Percentiles rank a stretch among this genome's conserved stretches.
These are phyloP conservation scores for Tokudaia muenninki DNA, from an alignment of 2,797 vertebrate genomes.

Conservation along the genomic window DNA sequence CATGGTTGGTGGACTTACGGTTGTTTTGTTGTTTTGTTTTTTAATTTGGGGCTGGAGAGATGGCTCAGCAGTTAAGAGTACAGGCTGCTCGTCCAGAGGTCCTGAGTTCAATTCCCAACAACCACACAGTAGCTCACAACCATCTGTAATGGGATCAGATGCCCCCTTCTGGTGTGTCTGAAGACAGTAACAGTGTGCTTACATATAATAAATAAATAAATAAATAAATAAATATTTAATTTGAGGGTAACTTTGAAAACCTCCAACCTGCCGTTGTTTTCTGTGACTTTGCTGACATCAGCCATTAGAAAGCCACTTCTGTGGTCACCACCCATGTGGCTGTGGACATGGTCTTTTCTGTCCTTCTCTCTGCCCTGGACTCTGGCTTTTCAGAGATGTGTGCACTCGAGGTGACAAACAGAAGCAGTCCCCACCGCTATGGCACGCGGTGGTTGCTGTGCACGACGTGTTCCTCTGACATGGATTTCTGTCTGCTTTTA, in stretches of 20 bases:
- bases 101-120: too few relatives aligned
- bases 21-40: constrained; percentile 1
- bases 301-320: not conserved
- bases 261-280: not conserved
- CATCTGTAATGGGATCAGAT: too few relatives aligned
- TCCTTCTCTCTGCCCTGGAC: not conserved
- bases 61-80: too few relatives aligned
- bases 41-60: too few relatives aligned
- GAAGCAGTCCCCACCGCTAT: not conserved
- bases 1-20: not conserved
- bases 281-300: not conserved
- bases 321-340: not conserved
- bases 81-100: too few relatives aligned
- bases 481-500: constrained; percentile 77
- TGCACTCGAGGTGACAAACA: not conserved
- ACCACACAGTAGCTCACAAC: too few relatives aligned
- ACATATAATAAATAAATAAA: too few relatives aligned
- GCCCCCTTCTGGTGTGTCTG: too few relatives aligned
- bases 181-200: too few relatives aligned
- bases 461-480: not conserved
- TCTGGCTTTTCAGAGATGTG: not conserved
- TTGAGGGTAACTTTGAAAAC: not conserved
- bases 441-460: not conserved
- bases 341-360: not conserved
- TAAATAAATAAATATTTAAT: not conserved